Base-by-base conservation (phyloP, 1,140 invertebrate species). In the Sinella curviseta region DNA sequence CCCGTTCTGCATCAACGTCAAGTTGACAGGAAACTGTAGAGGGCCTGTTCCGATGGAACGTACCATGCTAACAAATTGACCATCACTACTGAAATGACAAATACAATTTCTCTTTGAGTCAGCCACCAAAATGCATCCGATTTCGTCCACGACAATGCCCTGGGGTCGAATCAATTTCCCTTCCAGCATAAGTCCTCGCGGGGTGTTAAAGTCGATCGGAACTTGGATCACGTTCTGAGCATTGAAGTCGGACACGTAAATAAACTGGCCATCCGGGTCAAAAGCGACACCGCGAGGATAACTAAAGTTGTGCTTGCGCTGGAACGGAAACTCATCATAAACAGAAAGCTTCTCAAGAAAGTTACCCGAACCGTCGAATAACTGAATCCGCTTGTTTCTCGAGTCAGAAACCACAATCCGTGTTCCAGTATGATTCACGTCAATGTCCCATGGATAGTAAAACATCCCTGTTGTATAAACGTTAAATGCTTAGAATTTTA, bases 181-280 rank as follows among this genome's bases (percentile, higher is more conserved):
- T 12, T 26, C 4, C 12, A 60, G 20, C 17, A 35, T 17, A 0
- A 81, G 14, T 26, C n/a, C 55, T 0, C 0, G 39, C 0, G 17
- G 60, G 0, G 0, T n/a, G 1, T 24, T 54, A 2, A 54, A 73
- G 1, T 80, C 76, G 0, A 70, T 4, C 82, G 94, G 91, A 39
- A 97, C 92, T 74, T 94, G 89, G 28, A 97, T 87, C 30, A 98
- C 85, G 14, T 94, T 91, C 87, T 98, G 96, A 86, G 97, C 97
- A 86, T 98, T 97, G 88, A 98, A 98, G 86, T 98, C 97, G 0
- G 95, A 96, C 8, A 96, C 92, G 36, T 96, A 90, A 24, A 97
- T 91, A 80, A 93, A 91, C 12, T 93, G 80, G 36, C 83, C 84
- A n/a, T n/a, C n/a, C n/a, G n/a, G n/a, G n/a, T 79, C 81, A 70